Percentiles rank a stretch among this genome's conserved stretches.
These are phyloP conservation scores for Mormyrus lacerda DNA, from an alignment of 2,113 vertebrate species.

Conservation along the genomic window DNA sequence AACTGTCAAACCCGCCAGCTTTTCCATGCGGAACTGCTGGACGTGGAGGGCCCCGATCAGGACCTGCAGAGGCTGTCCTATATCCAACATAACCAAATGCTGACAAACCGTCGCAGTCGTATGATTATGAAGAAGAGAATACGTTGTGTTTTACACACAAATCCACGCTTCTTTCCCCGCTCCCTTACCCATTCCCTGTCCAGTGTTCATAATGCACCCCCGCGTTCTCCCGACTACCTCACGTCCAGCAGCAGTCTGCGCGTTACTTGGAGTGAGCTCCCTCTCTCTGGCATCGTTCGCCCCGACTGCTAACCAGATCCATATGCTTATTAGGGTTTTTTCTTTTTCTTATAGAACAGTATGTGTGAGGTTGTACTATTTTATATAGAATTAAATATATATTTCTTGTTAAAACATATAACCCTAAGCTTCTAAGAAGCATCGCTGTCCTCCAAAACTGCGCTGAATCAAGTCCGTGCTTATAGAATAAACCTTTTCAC, in stretches of 20 bases:
- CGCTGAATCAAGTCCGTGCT: neutral
- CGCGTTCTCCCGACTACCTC: neutral
- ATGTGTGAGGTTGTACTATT: neutral
- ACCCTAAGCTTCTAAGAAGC: neutral
- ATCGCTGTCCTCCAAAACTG: neutral
- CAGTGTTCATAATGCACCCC: neutral
- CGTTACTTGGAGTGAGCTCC: slow-evolving; percentile 21
- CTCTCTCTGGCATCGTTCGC: slow-evolving; percentile 40
- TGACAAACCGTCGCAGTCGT: neutral
- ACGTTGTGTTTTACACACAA: no score
- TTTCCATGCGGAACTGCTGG: neutral
- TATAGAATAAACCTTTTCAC: neutral
- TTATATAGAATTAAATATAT: neutral
- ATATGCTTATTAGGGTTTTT: slow-evolving; percentile 43
- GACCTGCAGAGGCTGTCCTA: neutral
- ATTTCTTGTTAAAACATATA: neutral
- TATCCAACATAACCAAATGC: neutral
- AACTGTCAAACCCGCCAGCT: neutral
- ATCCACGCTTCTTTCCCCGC: neutral
- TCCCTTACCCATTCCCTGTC: no score
- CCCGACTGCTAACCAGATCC: slow-evolving; percentile 56
- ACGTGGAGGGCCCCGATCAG: neutral
- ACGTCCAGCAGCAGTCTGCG: slow-evolving; percentile 13
- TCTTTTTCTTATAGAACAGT: neutral
- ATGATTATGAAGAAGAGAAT: neutral